phyloP scores from a whole-genome alignment of 2,888 invertebrate species.

The Morpho helenor region DNA sequence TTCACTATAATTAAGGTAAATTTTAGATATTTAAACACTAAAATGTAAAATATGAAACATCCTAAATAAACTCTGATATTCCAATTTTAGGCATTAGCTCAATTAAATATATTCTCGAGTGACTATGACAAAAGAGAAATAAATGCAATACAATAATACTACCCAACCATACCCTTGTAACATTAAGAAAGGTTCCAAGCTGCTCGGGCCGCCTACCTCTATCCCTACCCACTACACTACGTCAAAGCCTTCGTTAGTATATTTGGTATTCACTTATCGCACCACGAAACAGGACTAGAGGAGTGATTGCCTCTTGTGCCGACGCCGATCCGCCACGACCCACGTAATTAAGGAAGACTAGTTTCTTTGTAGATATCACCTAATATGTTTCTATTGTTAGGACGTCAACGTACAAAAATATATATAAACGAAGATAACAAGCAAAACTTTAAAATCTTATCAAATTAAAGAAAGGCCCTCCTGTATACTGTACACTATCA shows the following conservation, averaged over 20 bases:
- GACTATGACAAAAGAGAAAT: slow-evolving; percentile 76
- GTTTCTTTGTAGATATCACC: slow-evolving; percentile 76
- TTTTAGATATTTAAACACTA: slow-evolving; percentile 79
- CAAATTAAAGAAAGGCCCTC: slow-evolving; percentile 67
- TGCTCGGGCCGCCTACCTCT: slow-evolving; percentile 54
- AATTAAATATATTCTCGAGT: slow-evolving; percentile 76
- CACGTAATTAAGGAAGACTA: slow-evolving; percentile 75
- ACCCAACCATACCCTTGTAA: slow-evolving; percentile 66
- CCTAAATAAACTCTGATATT: slow-evolving; percentile 80
- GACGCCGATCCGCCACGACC: slow-evolving; percentile 48
- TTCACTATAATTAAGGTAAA: slow-evolving; percentile 79
- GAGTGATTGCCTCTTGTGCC: slow-evolving; percentile 74
- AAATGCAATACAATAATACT: slow-evolving; percentile 78
- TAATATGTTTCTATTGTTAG: slow-evolving; percentile 65
- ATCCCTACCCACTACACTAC: slow-evolving; percentile 54
- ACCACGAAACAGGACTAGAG: slow-evolving; percentile 77
- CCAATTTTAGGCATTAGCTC: slow-evolving; percentile 79
- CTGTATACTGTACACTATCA: slow-evolving; percentile 65
- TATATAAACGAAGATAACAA: slow-evolving; percentile 73
- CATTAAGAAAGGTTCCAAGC: slow-evolving; percentile 63
- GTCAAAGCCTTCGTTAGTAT: slow-evolving; percentile 72
- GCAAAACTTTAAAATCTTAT: slow-evolving; percentile 64
- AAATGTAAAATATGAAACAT: slow-evolving; percentile 79
- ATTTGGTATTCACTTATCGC: slow-evolving; percentile 77
- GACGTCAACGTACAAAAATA: slow-evolving; percentile 67